Conservation (phyloP, 2,888 invertebrate genomes). For the Drepanosiphum platanoidis region DNA sequence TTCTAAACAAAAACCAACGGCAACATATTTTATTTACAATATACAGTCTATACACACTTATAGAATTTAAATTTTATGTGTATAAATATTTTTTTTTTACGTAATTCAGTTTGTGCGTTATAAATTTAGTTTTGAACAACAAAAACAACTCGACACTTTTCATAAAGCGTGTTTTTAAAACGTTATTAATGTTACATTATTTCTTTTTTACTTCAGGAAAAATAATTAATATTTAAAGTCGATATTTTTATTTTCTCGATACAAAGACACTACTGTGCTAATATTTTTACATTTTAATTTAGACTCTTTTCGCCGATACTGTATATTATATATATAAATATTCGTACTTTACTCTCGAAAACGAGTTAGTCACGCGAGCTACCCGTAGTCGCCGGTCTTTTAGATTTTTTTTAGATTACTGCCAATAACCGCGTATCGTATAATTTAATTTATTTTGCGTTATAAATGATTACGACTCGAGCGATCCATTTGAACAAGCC, state of each 20-base stretch:
- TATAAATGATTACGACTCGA: background rate
- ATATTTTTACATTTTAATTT: conserved; percentile 22
- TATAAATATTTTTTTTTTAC: too few relatives aligned
- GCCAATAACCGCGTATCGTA: background rate
- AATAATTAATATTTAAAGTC: background rate
- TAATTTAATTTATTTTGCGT: conserved; percentile 8
- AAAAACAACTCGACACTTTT: too few relatives aligned
- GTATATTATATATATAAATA: too few relatives aligned
- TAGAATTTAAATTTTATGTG: too few relatives aligned
- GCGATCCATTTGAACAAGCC: background rate
- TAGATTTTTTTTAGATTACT: background rate
- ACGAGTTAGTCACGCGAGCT: conserved; percentile 15
- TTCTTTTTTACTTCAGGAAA: background rate
- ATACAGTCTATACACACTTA: too few relatives aligned
- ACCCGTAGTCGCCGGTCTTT: background rate
- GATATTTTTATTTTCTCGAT: conserved; percentile 2
- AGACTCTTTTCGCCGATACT: background rate
- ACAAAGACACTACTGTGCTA: background rate
- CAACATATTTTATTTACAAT: too few relatives aligned
- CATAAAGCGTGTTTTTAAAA: background rate
- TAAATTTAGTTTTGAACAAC: too few relatives aligned
- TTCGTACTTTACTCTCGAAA: background rate
- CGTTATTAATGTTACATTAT: background rate
- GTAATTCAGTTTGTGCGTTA: too few relatives aligned
- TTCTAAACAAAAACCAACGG: too few relatives aligned